Base-by-base conservation (phyloP, 92 coral and sea anemone genomes). In the Porites rus region DNA sequence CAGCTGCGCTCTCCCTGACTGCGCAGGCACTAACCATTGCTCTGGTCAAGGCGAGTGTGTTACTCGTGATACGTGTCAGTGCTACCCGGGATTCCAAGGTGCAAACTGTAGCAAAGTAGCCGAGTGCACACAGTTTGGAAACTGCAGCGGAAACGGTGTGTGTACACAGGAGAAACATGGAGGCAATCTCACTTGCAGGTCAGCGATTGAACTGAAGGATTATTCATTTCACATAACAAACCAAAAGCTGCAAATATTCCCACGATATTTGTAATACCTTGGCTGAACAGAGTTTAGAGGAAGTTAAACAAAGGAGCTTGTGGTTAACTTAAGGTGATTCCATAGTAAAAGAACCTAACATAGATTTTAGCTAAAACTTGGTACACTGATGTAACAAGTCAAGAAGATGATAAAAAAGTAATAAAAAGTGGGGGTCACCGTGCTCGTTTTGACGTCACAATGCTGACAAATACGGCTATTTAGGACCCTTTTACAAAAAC, bases 1-100 rank as follows among this genome's bases (percentile, higher is more conserved):
- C 67, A 90, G 92, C 66, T 94, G 97, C 61, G 88, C 91, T 7
- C 69, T 86, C 14, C 86, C 91, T 31, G 86, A 86, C 21, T 94
- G 97, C 74, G 81, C 79, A 46, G 92, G 65, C 18, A 89, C 79
- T 28, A 86, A 80, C 67, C 92, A 92, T 16, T 94, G 97, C 69
- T 86, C 90, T 7, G 76, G 86, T 12, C 89, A 86, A 16, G 97
- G 97, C 8, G 87, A 75, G 46, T 94, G 97, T 43, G 86, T 84
- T 46, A 77, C 90, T 22, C 78, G 88, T 1, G 70, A 94, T 69
- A 64, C 73, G 43, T 94, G 97, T 28, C 81, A 72, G 12, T 94
- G 97, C 72, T 89, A 86, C 87, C 87, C 87, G n/a, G 96, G 93
- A 63, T 93, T 81, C 74, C 81, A 77, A 16, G 96, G 96, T 4